Percentiles rank a stretch among this genome's conserved stretches.
These are phyloP conservation scores for Dromiciops gliroides DNA, from an alignment of 2,113 vertebrate species.

Conservation along the genomic window DNA sequence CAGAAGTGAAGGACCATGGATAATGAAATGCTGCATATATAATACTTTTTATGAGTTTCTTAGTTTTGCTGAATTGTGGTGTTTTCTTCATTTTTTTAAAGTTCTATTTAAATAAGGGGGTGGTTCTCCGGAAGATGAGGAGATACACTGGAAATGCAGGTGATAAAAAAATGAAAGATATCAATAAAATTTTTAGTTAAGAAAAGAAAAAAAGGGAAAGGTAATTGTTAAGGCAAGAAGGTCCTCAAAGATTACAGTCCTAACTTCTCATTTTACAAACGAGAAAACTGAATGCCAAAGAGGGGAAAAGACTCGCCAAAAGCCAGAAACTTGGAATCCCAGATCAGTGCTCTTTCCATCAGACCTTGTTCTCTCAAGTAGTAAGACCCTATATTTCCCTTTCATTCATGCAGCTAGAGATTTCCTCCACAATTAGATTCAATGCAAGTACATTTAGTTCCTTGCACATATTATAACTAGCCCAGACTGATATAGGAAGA, in stretches of 20 bases:
- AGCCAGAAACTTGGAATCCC: neutral
- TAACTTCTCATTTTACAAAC: neutral
- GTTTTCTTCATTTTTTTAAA: neutral
- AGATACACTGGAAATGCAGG: neutral
- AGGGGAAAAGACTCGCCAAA: neutral
- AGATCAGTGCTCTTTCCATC: neutral
- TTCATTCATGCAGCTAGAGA: neutral
- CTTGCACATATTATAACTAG: slow-evolving; percentile 26
- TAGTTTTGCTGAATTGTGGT: neutral
- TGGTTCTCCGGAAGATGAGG: neutral
- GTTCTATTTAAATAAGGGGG: neutral
- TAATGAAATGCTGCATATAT: neutral
- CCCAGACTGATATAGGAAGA: slow-evolving; percentile 35
- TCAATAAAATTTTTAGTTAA: neutral
- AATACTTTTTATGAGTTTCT: neutral
- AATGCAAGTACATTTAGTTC: slow-evolving; percentile 26
- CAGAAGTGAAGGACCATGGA: neutral
- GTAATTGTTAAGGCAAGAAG: neutral
- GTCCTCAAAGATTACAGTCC: neutral
- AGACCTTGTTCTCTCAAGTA: neutral
- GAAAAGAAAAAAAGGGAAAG: neutral
- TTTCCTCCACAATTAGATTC: slow-evolving; percentile 17
- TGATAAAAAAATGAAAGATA: neutral
- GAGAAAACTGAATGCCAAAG: neutral
- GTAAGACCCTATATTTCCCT: neutral